These are phyloP conservation scores for Caenorhabditis sinica DNA, from an alignment of 2,888 invertebrate species.

Conservation along the genomic window DNA sequence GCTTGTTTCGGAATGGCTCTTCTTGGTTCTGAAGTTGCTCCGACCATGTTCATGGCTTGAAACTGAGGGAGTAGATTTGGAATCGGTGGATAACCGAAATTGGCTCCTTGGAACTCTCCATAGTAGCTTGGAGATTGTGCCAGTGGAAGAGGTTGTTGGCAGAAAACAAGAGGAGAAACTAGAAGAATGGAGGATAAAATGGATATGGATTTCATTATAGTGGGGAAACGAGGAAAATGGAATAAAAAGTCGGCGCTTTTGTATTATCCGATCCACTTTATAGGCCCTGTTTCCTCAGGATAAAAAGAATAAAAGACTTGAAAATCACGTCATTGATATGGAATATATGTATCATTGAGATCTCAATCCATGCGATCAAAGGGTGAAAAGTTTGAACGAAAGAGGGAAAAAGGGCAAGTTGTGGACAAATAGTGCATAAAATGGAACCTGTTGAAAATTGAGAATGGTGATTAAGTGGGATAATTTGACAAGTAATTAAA, in stretches of 20 bases:
- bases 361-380: constrained; percentile 20
- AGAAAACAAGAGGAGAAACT: constrained; percentile 4
- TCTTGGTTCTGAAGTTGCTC: constrained; percentile 49
- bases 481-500: too few species aligned
- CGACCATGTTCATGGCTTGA: constrained; percentile 44
- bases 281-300: constrained; percentile 44
- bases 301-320: background rate
- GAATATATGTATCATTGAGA: constrained; percentile 32
- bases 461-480: background rate
- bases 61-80: constrained; percentile 46
- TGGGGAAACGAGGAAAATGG: background rate
- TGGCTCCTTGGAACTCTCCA: constrained; percentile 46
- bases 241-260: constrained; percentile 33
- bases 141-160: constrained; percentile 44
- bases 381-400: background rate
- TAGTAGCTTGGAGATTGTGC: constrained; percentile 39
- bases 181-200: constrained; percentile 14
- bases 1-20: constrained; percentile 53
- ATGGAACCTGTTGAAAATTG: background rate
- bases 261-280: constrained; percentile 50
- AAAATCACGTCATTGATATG: constrained; percentile 25
- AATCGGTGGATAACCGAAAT: constrained; percentile 46
- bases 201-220: constrained; percentile 13
- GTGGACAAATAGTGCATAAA: background rate
- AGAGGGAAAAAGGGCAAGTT: background rate